Base-by-base conservation (phyloP, 2,888 invertebrate species). In the Apantesis nais region DNA sequence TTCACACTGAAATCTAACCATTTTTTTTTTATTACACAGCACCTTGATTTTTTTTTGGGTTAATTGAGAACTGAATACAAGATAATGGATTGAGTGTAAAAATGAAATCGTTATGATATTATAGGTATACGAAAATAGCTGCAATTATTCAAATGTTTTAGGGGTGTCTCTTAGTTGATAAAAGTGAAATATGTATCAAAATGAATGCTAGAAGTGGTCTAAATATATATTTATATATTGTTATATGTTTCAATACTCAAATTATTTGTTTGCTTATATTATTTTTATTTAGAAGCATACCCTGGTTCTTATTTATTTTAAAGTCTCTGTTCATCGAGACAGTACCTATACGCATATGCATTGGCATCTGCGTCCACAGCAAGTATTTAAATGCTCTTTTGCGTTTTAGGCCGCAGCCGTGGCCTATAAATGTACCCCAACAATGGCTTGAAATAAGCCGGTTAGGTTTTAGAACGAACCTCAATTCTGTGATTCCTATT, bases 171-270 rank as follows among this genome's bases (percentile, higher is more conserved):
- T 37, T 7, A 37, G 37, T 37, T 37, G 8, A 37, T 37, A 37
- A 37, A 8, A 44, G 44, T 44, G 44, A 44, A 44, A 19, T 19
- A 19, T 19, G 22, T 34, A 31, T 61, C 29, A 64, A 55, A 31
- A 34, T 34, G 14, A 80, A 73, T 52, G 67, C 71, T 80, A 67
- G 67, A 74, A 76, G 67, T 72, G 16, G 58, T 67, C 41, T 62
- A 22, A 62, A 14, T 64, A 41, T 72, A 73, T 74, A 62, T 74
- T 74, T 61, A 70, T 74, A 52, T 75, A 75, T 61, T 67, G 67
- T 48, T 69, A 74, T 78, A 66, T 82, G 67, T 82, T 74, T 70
- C 76, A 79, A 82, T 83, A 82, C 83, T 82, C 82, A 82, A 82
- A 78, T 74, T 74, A 74, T 73, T 52, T 67, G 70, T 77, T 83